phyloP scores from a whole-genome alignment of 2,797 vertebrate genomes.

The Anas flavirostris region DNA sequence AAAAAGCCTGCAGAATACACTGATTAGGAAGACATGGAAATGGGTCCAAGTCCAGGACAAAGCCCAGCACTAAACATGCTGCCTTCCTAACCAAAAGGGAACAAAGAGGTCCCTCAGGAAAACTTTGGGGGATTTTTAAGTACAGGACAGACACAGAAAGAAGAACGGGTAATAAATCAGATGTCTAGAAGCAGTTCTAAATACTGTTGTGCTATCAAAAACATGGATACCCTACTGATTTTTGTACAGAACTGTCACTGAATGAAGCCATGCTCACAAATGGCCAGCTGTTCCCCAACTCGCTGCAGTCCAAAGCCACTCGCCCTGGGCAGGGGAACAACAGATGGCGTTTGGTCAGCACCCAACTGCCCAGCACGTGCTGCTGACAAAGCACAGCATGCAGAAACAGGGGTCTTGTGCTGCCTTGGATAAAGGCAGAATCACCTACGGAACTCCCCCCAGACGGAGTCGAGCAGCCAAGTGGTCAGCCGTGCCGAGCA shows the following conservation, averaged over 20 bases:
- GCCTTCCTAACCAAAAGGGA: neutral
- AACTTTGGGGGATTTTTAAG: neutral
- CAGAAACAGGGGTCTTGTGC: fast-evolving
- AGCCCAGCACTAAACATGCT: neutral
- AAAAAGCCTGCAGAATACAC: neutral
- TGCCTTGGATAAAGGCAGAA: neutral
- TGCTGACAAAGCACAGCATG: neutral
- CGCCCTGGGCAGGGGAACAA: fast-evolving
- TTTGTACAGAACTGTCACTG: neutral
- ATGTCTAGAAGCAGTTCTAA: neutral
- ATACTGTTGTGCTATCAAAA: neutral
- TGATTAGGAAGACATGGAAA: neutral
- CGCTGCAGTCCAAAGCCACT: neutral
- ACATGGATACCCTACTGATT: fast-evolving
- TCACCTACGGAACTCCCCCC: neutral
- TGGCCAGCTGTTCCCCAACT: fast-evolving
- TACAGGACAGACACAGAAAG: neutral
- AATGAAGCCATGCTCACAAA: neutral
- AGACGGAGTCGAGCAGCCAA: neutral
- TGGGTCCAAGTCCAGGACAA: neutral
- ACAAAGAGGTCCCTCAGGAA: neutral
- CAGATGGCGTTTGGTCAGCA: fast-evolving
- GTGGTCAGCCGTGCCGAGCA: neutral
- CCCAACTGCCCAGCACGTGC: fast-evolving
- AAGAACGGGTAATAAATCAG: neutral